Evolutionary conservation across 2,113 vertebrate genomes (phyloP), one percentile per base, ranked within the genome.

Genomic region (Xerus inauris): DNA sequence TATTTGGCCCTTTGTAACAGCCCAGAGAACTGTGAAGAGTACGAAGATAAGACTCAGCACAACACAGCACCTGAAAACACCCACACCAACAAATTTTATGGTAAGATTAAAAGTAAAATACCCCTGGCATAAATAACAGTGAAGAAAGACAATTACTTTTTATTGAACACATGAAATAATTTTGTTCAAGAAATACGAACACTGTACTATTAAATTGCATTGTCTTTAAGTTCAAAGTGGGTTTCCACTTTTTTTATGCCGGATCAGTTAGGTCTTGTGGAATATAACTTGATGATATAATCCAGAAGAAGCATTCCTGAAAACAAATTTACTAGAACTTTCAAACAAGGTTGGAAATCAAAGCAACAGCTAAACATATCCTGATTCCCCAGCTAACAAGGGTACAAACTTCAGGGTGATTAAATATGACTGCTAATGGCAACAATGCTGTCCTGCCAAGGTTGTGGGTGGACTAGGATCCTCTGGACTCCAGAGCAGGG

Each of bases 151-250:
- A 28, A 69, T 69, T 76, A 42, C 3, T n/a, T 59, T 26, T 3
- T 1, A 69, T 73, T 81, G 49, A 80, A 84, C 26, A 32, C 10
- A 67, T 3, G 76, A 17, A 32, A 87, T 87, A 89, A 47, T 35
- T n/a, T 8, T 45, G 22, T 71, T 73, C 73, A 89, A 62, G 14
- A 51, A 38, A 42, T 85, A 64, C 76, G 47, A 57, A 17, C 69
- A 57, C 30, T 16, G 51, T 28, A 38, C 13, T 57, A 32, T 67
- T 38, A 51, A 92, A 76, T 11, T 82, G 4, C 42, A 65, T 47
- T 81, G 65, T 32, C 32, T 86, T 94, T 81, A 24, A 24, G 57
- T 92, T 86, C 42, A 62, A 82, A 89, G 59, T 45, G 24, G 17
- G 28, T 81, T 94, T 89, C 72, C 14, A 49, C 26, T 26, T 40